Evolutionary conservation across 2,888 invertebrate species (phyloP), one percentile per base, ranked within the genome.

Genomic region (Fabriciana adippe): DNA sequence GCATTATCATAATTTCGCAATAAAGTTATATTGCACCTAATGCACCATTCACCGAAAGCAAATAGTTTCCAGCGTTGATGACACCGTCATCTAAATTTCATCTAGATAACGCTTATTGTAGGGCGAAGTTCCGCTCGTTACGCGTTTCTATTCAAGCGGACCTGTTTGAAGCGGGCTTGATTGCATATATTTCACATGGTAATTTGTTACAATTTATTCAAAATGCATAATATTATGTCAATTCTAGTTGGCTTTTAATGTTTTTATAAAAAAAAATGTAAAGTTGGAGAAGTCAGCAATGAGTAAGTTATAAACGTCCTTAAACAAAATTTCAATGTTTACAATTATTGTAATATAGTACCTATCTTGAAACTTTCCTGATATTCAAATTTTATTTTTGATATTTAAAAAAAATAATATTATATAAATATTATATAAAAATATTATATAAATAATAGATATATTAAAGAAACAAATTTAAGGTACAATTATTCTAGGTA

Each of bases 121-220:
- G 74, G 73, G 73, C 68, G 78, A 77, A 80, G 81, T 80, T 75
- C 80, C 72, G 79, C 81, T 85, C 83, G 79, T 84, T 84, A 75
- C 71, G 62, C 77, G 70, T 72, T 62, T 72, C 82, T 69, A 86
- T 86, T 86, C 84, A 86, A 76, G 74, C 75, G 77, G 69, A 76
- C 72, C 75, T 78, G 73, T 79, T 83, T 84, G 83, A 86, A 86
- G 81, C 79, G 82, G 79, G 81, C 81, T 81, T 87, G 86, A 86
- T 87, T 87, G 85, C 85, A 78, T 82, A 82, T 81, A 83, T 81
- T 81, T 80, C 79, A 80, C 76, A 77, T 78, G 73, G 78, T 78
- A 83, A 85, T 59, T 26, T 86, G 79, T 85, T 74, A 81, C 82
- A 78, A 79, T 82, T 83, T 79, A 69, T 75, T 78, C 73, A 71